Percentiles rank a stretch among this genome's conserved stretches.
phyloP scores from a whole-genome alignment of 2,797 vertebrate genomes.

The Megalops cyprinoides region DNA sequence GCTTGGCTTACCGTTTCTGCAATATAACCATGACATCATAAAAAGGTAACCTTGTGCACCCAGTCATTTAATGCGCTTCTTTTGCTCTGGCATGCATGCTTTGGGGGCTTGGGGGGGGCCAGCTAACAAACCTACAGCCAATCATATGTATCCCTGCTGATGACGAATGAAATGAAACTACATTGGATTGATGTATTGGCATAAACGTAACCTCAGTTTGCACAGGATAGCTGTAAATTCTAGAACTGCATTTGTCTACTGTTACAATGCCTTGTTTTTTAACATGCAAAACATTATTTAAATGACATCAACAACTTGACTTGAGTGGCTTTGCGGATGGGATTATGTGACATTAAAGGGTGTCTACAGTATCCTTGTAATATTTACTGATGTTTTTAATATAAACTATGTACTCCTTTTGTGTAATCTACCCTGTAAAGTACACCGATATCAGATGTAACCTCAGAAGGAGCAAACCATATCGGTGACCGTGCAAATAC shows the following conservation, averaged over 20 bases:
- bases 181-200: too few species aligned
- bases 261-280: neutral
- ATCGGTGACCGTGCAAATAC: neutral
- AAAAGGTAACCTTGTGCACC: slow-evolving; percentile 67
- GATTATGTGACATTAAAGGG: neutral
- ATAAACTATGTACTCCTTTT: neutral
- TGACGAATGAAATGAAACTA: neutral
- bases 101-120: too few species aligned
- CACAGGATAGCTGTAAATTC: neutral
- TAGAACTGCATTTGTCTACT: neutral
- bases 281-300: neutral
- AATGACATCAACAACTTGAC: too few species aligned
- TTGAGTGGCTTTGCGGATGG: too few species aligned
- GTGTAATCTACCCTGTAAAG: neutral
- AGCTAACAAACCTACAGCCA: slow-evolving; percentile 10
- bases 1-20: slow-evolving; percentile 74
- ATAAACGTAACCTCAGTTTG: neutral
- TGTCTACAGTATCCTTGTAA: neutral
- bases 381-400: neutral
- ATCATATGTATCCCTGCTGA: neutral
- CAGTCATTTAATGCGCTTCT: slow-evolving; percentile 10
- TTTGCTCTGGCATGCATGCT: neutral
- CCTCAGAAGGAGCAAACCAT: neutral
- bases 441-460: neutral
- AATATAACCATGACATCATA: slow-evolving; percentile 61